phyloP scores from a whole-genome alignment of 2,888 invertebrate species.

The Cephus pygmeus region DNA sequence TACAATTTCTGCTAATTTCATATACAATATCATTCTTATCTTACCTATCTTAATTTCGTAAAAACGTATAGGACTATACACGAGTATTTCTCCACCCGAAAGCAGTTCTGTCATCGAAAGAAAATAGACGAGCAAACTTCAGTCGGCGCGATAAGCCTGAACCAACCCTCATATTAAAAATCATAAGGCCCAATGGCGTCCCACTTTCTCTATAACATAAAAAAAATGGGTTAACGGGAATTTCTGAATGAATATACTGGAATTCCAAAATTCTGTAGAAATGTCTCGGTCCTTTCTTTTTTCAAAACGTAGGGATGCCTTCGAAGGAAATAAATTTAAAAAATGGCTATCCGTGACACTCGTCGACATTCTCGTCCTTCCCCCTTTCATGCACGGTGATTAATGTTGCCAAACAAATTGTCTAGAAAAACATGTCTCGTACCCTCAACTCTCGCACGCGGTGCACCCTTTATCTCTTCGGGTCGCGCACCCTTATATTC shows the following conservation, averaged over 20 bases:
- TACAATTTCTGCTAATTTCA: neutral
- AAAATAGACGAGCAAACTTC: neutral
- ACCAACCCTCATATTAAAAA: neutral
- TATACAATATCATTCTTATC: neutral
- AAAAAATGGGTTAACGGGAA: neutral
- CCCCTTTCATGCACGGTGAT: slow-evolving; percentile 54
- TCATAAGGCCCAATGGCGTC: neutral
- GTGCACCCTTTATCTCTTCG: slow-evolving; percentile 62
- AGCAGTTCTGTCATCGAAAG: neutral
- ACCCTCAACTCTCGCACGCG: slow-evolving; percentile 55
- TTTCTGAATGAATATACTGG: neutral
- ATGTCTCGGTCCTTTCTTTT: neutral
- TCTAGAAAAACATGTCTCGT: slow-evolving; percentile 68
- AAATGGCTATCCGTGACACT: slow-evolving; percentile 29
- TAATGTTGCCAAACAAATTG: slow-evolving; percentile 69
- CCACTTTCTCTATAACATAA: neutral
- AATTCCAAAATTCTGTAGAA: neutral
- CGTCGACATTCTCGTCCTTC: slow-evolving; percentile 28
- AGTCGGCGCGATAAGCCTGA: neutral
- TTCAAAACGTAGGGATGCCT: neutral
- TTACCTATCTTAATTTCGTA: neutral
- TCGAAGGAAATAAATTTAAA: slow-evolving; percentile 9
- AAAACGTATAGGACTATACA: neutral
- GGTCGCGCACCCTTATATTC: slow-evolving; percentile 57
- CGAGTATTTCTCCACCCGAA: neutral